Base-by-base conservation (phyloP, 2,797 vertebrate genomes). In the Anguilla anguilla region DNA sequence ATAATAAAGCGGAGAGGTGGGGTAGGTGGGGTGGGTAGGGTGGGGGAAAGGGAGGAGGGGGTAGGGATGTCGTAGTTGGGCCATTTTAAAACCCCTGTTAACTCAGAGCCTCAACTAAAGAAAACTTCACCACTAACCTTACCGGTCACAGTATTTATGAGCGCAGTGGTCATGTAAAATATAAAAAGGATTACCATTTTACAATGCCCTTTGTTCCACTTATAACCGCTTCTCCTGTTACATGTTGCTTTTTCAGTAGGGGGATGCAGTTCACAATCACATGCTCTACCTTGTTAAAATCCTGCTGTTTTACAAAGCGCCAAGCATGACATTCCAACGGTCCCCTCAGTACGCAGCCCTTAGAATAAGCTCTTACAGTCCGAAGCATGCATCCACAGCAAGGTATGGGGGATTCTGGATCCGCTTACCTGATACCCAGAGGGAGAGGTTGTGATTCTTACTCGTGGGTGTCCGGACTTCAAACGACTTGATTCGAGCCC, bases 361-460 rank as follows among this genome's bases (percentile, higher is more conserved):
- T 49, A 22, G 25, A 4, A 25, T 81, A n/a, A 49, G 77, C 17
- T n/a, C 13, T 1, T 19, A 22, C 22, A 9, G 13, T 81, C 17
- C 22, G 0, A 25, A 81, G 19, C 77, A 81, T 81, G 77, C 77
- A 81, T 9, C 43, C 19, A 10, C 43, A 51, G 46, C 43, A 49
- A 61, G 55, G 53, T 61, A 22, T 22, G 19, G 35, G 19, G 2
- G 10, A 43, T 25, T 19, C 13, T 64, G 3, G 25, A 31, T 7
- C 17, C 88, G 86, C 94, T 94, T 95, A 96, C 95, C 95, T 95
- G 92, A 85, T 83, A 90, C 59, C 82, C 88, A 87, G 92, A 91
- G 86, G 15, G 1, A 59, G 83, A 35, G 51, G 6, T 13, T 15
- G 57, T 64, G 15, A 3, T 35, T 43, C 55, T 43, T 88, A 90